Evolutionary conservation across 2,888 invertebrate species (phyloP).

Genomic region (Acheta domesticus): DNA sequence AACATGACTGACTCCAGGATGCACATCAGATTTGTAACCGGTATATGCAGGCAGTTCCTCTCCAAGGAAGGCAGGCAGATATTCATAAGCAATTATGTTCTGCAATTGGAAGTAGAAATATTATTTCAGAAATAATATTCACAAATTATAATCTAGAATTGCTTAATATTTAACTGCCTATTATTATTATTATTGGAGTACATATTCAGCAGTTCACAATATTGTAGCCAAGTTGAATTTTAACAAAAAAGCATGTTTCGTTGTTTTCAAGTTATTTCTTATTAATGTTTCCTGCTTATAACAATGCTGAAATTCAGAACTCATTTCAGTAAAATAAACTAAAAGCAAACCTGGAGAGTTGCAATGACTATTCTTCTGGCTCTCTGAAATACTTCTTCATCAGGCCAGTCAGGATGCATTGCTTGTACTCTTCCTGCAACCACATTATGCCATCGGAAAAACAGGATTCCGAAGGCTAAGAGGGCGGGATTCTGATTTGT

Average conservation of each 20-base stretch:
- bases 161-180: too few species aligned
- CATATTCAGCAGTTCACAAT: too few species aligned
- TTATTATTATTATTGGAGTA: too few species aligned
- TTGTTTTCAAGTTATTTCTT: too few species aligned
- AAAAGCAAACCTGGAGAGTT: slow-evolving; percentile 69
- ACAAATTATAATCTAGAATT: too few species aligned
- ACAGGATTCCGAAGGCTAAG: slow-evolving; percentile 86
- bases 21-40: slow-evolving; percentile 87
- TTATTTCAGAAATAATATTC: background rate
- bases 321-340: too few species aligned
- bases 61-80: slow-evolving; percentile 85
- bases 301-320: too few species aligned
- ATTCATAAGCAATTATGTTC: slow-evolving; percentile 95
- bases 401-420: slow-evolving; percentile 82
- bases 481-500: slow-evolving; percentile 97
- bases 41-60: slow-evolving; percentile 64
- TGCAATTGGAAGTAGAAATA: slow-evolving; percentile 50
- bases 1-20: slow-evolving; percentile 93
- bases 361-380: slow-evolving; percentile 88
- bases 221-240: too few species aligned
- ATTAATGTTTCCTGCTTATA: too few species aligned
- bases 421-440: slow-evolving; percentile 75
- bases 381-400: slow-evolving; percentile 91
- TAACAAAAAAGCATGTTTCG: too few species aligned
- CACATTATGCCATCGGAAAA: slow-evolving; percentile 94